Evolutionary conservation across 2,888 invertebrate species (phyloP).

Genomic region (Aspidapion aeneum): DNA sequence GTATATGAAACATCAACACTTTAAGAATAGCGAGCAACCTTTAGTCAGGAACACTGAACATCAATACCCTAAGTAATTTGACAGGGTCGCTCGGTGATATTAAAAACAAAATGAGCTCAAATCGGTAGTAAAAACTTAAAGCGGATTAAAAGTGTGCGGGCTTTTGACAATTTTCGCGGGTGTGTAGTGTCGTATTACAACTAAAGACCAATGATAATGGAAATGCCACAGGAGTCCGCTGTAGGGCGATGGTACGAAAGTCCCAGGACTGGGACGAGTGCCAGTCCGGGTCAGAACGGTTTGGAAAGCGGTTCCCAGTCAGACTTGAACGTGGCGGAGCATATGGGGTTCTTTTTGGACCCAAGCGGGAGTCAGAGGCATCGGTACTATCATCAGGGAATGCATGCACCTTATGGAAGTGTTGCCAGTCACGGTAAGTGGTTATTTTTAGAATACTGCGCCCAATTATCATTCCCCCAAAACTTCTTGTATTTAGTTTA

Average conservation of each 20-base stretch:
- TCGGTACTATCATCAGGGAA: conserved; percentile 50
- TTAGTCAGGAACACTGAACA: too few relatives aligned
- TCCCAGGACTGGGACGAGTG: conserved; percentile 46
- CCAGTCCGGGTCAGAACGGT: conserved; percentile 45
- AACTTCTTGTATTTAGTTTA: too few relatives aligned
- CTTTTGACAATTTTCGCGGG: conserved; percentile 28
- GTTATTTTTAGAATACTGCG: too few relatives aligned
- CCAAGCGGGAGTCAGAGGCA: conserved; percentile 47
- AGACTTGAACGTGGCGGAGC: conserved; percentile 48
- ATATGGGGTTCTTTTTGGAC: conserved; percentile 50
- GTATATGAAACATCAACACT: too few relatives aligned
- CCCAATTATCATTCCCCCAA: too few relatives aligned
- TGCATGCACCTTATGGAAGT: conserved; percentile 50
- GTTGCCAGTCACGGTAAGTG: conserved; percentile 48
- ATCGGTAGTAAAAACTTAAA: neutral
- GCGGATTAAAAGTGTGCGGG: too few relatives aligned
- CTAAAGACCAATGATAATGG: conserved; percentile 47
- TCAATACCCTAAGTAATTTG: too few relatives aligned
- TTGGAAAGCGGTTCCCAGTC: conserved; percentile 38
- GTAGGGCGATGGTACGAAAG: conserved; percentile 51
- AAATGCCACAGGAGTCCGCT: conserved; percentile 49
- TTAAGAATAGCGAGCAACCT: too few relatives aligned
- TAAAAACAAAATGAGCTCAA: neutral
- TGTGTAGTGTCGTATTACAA: conserved; percentile 36
- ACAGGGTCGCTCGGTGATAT: too few relatives aligned